Percentiles rank a stretch among this genome's conserved stretches.
Evolutionary conservation across 2,888 invertebrate species (phyloP).

Genomic region (Listrodromus nycthemerus): DNA sequence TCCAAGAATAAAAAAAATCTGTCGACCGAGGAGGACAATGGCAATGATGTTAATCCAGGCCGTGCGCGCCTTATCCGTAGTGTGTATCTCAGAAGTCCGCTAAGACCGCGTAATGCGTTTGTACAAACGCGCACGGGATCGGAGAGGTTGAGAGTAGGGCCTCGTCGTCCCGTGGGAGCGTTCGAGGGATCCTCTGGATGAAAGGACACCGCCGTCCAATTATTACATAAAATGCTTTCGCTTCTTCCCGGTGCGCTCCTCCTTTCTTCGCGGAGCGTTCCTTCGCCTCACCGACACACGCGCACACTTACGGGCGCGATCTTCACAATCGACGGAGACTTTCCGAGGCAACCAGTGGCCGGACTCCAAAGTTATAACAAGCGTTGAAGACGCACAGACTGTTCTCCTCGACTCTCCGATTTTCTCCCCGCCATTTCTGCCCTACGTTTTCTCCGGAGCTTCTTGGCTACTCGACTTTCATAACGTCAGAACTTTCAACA

Average conservation of each 20-base stretch:
- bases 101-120: conserved; percentile 39
- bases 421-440: neutral
- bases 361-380: conserved; percentile 54
- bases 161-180: conserved; percentile 69
- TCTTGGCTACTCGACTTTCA: conserved; percentile 25
- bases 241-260: conserved; percentile 70
- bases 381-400: conserved; percentile 33
- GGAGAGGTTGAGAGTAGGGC: conserved; percentile 53
- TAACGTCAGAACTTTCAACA: conserved; percentile 7
- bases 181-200: conserved; percentile 75
- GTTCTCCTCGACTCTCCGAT: neutral
- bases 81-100: conserved; percentile 55
- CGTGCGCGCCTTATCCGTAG: conserved; percentile 47
- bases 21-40: conserved; percentile 49
- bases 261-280: conserved; percentile 37
- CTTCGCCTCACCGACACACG: conserved; percentile 9
- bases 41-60: conserved; percentile 66
- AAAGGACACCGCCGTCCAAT: conserved; percentile 83
- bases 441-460: neutral
- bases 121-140: conserved; percentile 58
- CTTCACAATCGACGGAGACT: conserved; percentile 39
- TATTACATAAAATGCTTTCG: conserved; percentile 82
- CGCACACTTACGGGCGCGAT: neutral
- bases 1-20: conserved; percentile 43
- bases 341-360: conserved; percentile 59